phyloP scores from a whole-genome alignment of 2,888 invertebrate genomes.

The Pediacus dermestoides region DNA sequence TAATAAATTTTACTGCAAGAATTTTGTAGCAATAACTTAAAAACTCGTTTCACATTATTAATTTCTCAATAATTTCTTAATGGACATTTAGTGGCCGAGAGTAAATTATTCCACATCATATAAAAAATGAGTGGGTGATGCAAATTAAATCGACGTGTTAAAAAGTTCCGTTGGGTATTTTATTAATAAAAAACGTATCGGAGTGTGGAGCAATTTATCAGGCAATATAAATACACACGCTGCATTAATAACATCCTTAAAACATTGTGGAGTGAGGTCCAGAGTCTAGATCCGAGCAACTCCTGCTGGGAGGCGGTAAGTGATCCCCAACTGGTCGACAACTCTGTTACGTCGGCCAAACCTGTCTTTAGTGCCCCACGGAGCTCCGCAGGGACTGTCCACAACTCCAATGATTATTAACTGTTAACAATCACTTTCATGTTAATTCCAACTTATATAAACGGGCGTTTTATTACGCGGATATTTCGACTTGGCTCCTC shows the following conservation, averaged over 20 bases:
- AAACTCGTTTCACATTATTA: too few relatives aligned
- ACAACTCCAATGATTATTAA: slow-evolving; percentile 26
- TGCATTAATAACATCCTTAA: slow-evolving; percentile 6
- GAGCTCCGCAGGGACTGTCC: slow-evolving; percentile 18
- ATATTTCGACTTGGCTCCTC: too few relatives aligned
- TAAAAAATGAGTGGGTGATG: too few relatives aligned
- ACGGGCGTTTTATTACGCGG: too few relatives aligned
- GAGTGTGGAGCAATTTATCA: not conserved
- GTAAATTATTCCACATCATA: too few relatives aligned
- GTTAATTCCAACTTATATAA: slow-evolving; percentile 8
- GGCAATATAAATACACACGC: not conserved
- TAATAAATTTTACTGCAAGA: too few relatives aligned
- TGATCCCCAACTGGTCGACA: slow-evolving; percentile 35
- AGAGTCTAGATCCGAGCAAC: slow-evolving; percentile 19
- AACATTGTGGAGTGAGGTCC: slow-evolving; percentile 5
- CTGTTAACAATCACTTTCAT: slow-evolving; percentile 24
- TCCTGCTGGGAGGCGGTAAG: slow-evolving; percentile 34
- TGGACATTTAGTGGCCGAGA: too few relatives aligned
- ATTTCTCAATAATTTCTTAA: too few relatives aligned
- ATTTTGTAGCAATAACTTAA: too few relatives aligned
- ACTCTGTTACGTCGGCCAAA: slow-evolving; percentile 33
- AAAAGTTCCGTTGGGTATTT: too few relatives aligned
- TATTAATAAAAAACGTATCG: not conserved
- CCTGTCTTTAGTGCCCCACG: slow-evolving; percentile 20
- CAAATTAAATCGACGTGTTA: too few relatives aligned